A percentile compares a stretch with the other conserved stretches of the same genome.
Evolutionary conservation across 2,888 invertebrate genomes (phyloP).

Genomic region (Seira ritae): DNA sequence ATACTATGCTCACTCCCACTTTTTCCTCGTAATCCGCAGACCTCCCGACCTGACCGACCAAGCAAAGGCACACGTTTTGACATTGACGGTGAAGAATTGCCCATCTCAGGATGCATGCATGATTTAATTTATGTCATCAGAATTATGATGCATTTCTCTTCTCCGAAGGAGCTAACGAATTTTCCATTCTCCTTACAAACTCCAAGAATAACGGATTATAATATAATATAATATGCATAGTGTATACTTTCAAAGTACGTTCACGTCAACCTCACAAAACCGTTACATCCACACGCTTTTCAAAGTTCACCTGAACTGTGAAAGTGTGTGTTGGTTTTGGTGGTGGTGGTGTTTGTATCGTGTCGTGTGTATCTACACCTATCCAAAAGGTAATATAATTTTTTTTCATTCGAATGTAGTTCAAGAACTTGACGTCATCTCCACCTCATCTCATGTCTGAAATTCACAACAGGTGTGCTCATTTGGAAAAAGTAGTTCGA

Average conservation of each 20-base stretch:
- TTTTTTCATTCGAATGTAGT: not conserved
- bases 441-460: constrained; percentile 5
- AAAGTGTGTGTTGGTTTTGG: too few relatives aligned
- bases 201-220: too few relatives aligned
- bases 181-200: too few relatives aligned
- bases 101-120: not conserved
- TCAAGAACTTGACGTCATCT: constrained; percentile 25
- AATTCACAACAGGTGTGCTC: constrained; percentile 33
- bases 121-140: constrained; percentile 11
- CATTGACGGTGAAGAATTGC: constrained; percentile 14
- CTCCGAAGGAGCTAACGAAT: not conserved
- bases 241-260: not conserved
- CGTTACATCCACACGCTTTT: too few relatives aligned
- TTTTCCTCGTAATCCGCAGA: not conserved
- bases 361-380: too few relatives aligned
- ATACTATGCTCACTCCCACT: not conserved
- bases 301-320: too few relatives aligned
- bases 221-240: not conserved
- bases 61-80: too few relatives aligned
- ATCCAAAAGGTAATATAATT: too few relatives aligned
- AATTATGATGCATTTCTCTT: constrained; percentile 11
- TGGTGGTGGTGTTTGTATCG: too few relatives aligned
- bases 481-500: not conserved
- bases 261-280: not conserved
- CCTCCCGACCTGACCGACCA: not conserved